Percentiles rank a stretch among this genome's conserved stretches.
Evolutionary conservation across 2,888 invertebrate genomes (phyloP).

Genomic region (Acronicta aceris): DNA sequence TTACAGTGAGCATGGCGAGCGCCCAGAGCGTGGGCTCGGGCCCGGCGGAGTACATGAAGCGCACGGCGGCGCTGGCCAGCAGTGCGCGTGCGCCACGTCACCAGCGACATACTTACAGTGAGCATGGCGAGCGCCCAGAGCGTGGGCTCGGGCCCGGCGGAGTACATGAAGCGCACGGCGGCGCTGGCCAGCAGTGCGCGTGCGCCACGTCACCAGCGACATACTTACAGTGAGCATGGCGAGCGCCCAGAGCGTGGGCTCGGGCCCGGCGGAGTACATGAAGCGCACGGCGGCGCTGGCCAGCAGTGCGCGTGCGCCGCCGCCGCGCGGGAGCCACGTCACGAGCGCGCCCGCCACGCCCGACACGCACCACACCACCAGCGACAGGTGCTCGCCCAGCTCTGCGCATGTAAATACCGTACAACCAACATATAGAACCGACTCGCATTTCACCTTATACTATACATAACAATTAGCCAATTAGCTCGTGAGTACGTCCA

Average conservation of each 20-base stretch:
- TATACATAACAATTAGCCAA: background rate
- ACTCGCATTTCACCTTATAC: background rate
- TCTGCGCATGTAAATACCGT: constrained; percentile 35
- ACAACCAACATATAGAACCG: constrained; percentile 34
- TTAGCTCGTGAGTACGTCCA: background rate
- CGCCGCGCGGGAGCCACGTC: constrained; percentile 93
- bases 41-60: constrained; percentile 97
- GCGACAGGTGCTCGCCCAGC: constrained; percentile 94
- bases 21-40: constrained; percentile 88
- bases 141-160: constrained; percentile 91
- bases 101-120: constrained; percentile 88
- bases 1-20: constrained; percentile 95
- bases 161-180: constrained; percentile 5
- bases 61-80: constrained; percentile 93
- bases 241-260: constrained; percentile 95
- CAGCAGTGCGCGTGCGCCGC: constrained; percentile 94
- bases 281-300: constrained; percentile 95
- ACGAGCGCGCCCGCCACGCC: constrained; percentile 93
- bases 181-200: constrained; percentile 1
- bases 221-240: constrained; percentile 94
- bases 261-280: constrained; percentile 96
- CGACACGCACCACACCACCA: constrained; percentile 95
- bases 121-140: constrained; percentile 94
- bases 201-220: constrained; percentile 91
- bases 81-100: background rate